Evolutionary conservation across 2,888 invertebrate genomes (phyloP), one percentile per base, ranked within the genome.

Genomic region (Brenthis hecate): DNA sequence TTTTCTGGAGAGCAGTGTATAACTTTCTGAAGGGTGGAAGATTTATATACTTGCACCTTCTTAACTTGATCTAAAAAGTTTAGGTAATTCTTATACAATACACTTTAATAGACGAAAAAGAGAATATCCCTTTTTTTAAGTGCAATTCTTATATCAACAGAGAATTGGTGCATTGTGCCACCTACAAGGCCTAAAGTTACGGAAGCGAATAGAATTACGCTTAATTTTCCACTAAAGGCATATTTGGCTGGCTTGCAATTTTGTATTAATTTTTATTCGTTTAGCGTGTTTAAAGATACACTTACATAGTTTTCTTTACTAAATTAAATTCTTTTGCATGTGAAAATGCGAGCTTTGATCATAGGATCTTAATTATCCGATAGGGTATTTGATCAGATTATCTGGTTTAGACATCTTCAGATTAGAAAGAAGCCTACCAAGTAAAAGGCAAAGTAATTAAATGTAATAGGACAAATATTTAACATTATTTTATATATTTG

Each of bases 191-290:
- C 55, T 66, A 63, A 63, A 71, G 55, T 68, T 56, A 55, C 57
- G 62, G 57, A 68, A 73, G 56, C 62, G 63, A 71, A 70, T 56
- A 55, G 51, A 71, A 69, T 57, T 56, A 65, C 65, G 64, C 71
- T 65, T 71, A 71, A 69, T 71, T 72, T 69, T 70, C 63, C 65
- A 56, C 66, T 66, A 65, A 65, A 65, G 68, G 62, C 71, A 66
- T 68, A 55, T 68, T 65, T 57, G 62, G 51, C 65, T 62, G 54
- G 16, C 16, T n/a, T 1, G 11, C 36, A 43, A n/a, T 6, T 51
- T 51, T 51, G 16, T 51, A 51, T n/a, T 51, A 51, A 51, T n/a
- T 51, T 16, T 51, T 51, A 51, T 51, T 51, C 51, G 36, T 43
- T 43, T 43, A 43, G 11, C 36, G 36, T 43, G 36, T 43, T 11